A percentile compares a stretch with the other conserved stretches of the same genome.
These are phyloP conservation scores for Platycheirus albimanus DNA, from an alignment of 2,888 invertebrate genomes.

Conservation along the genomic window DNA sequence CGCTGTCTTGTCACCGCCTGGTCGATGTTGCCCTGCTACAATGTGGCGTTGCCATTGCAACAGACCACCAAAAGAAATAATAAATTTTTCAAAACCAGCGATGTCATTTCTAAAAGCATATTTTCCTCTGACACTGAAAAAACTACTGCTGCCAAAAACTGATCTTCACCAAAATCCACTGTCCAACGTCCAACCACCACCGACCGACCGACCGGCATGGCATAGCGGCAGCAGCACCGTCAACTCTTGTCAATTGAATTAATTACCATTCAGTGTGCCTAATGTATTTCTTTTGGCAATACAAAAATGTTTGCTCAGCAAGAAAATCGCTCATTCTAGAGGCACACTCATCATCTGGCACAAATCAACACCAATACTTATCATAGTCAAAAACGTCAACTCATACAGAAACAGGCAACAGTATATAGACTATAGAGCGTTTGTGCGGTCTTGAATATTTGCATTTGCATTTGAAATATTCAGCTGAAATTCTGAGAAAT, in stretches of 20 bases:
- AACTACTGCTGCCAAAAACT: conserved; percentile 51
- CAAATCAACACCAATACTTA: conserved; percentile 21
- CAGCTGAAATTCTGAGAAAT: conserved; percentile 70
- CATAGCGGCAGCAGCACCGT: too few relatives aligned
- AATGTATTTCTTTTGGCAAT: conserved; percentile 52
- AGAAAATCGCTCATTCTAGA: conserved; percentile 40
- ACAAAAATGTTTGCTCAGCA: neutral
- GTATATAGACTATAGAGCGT: too few relatives aligned
- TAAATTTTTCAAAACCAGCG: neutral
- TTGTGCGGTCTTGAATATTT: conserved; percentile 45
- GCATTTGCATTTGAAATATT: conserved; percentile 63
- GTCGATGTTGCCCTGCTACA: neutral
- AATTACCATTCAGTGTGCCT: conserved; percentile 53
- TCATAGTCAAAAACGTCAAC: conserved; percentile 32
- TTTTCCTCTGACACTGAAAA: conserved; percentile 28
- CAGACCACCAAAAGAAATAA: conserved; percentile 5
- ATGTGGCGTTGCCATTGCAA: conserved; percentile 23
- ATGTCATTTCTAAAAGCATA: conserved; percentile 63
- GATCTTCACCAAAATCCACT: conserved; percentile 23
- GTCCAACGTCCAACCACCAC: too few relatives aligned
- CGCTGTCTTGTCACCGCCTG: neutral
- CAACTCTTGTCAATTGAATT: conserved; percentile 68
- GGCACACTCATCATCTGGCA: conserved; percentile 65
- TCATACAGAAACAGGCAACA: conserved; percentile 23
- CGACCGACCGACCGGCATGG: too few relatives aligned